Base-by-base conservation (phyloP, 2,113 vertebrate species). In the Sakesphorus luctuosus region DNA sequence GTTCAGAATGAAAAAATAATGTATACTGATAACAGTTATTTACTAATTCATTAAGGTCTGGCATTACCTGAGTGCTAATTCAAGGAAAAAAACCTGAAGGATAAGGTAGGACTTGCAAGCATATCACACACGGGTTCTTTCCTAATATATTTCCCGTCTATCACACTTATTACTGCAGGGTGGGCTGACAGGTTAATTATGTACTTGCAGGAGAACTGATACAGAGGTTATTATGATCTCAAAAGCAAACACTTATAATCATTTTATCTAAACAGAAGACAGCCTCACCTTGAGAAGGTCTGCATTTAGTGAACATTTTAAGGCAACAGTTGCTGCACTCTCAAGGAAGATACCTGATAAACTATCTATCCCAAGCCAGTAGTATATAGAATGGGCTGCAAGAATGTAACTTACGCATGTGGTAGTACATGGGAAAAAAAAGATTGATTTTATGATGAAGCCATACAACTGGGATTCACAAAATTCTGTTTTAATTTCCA, bases 121-220 rank as follows among this genome's bases (percentile, higher is more conserved):
- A 90, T 93, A 98, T 97, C 94, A 96, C 83, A 97, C 90, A 94
- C 5, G 3, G 94, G 96, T 97, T 97, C 92, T 91, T 97, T 97
- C 89, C 87, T 97, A 97, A 98, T 98, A 95, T 97, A 97, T 96
- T 98, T 98, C 73, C 97, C 25, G 40, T 97, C 98, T 98, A 92
- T 98, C 98, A 98, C 96, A 97, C 88, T 97, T 98, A 97, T 97
- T 98, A 98, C 97, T 98, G 94, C 95, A 94, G 96, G 96, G 97
- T 97, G 97, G 97, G 96, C 93, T 98, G 98, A 97, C 97, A 98
- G 98, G 98, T 98, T 98, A 98, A 98, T 98, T 98, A 98, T 84
- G 96, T 95, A 97, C 96, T 94, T 97, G 96, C 96, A 96, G 95
- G 86, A 97, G 95, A 98, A 97, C 96, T 88, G 96, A 97, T 98